Evolutionary conservation across 2,888 invertebrate genomes (phyloP).

Genomic region (Diaprepes abbreviatus): DNA sequence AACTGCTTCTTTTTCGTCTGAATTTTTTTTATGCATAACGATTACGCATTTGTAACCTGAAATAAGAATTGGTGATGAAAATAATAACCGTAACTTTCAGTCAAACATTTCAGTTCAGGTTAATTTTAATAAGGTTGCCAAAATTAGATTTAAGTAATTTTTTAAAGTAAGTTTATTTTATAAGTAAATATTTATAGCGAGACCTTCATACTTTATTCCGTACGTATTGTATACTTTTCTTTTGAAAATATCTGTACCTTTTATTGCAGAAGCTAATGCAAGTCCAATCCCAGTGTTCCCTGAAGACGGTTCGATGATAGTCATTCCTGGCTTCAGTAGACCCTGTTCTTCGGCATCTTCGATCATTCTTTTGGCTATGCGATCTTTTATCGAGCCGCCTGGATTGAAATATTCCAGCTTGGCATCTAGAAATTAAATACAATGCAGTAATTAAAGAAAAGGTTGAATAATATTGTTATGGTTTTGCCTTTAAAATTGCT

Average conservation of each 20-base stretch:
- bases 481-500: too few species aligned
- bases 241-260: constrained; percentile 66
- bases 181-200: too few species aligned
- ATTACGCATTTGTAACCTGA: constrained; percentile 93
- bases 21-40: constrained; percentile 99
- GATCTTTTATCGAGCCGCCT: constrained; percentile 95
- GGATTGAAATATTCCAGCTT: constrained; percentile 98
- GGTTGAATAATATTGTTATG: too few species aligned
- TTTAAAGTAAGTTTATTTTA: too few species aligned
- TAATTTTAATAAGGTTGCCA: too few species aligned
- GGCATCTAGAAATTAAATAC: constrained; percentile 83
- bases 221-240: too few species aligned
- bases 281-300: constrained; percentile 89
- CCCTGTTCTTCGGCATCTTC: constrained; percentile 92
- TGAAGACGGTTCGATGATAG: constrained; percentile 97
- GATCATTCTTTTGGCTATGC: constrained; percentile 95
- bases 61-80: constrained; percentile 13
- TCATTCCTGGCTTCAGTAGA: constrained; percentile 87
- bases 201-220: too few species aligned
- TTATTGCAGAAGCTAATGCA: constrained; percentile 93
- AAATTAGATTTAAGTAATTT: too few species aligned
- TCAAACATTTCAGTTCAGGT: too few species aligned
- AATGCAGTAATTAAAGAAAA: too few species aligned
- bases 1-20: constrained; percentile 91
- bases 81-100: too few species aligned